These are phyloP conservation scores for Cylindroiulus punctatus DNA, from an alignment of 2,888 invertebrate species.

Conservation along the genomic window DNA sequence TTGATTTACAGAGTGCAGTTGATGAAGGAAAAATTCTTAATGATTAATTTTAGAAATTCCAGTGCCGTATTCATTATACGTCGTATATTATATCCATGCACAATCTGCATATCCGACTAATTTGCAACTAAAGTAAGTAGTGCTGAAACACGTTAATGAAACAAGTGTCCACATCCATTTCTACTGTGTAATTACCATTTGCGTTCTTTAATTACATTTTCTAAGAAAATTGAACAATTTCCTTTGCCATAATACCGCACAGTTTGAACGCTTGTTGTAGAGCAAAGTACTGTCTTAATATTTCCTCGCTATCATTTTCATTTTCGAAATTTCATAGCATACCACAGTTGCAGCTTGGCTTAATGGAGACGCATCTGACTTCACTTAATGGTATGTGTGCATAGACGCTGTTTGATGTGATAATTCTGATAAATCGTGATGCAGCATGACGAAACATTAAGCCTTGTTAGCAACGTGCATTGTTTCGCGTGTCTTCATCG, in stretches of 20 bases:
- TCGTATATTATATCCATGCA: background rate
- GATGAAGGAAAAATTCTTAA: background rate
- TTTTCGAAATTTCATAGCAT: background rate
- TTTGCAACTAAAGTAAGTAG: slow-evolving; percentile 8
- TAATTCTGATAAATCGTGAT: slow-evolving; percentile 37
- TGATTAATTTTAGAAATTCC: background rate
- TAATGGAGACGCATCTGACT: background rate
- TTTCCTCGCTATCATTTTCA: slow-evolving; percentile 16
- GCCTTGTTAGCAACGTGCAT: slow-evolving; percentile 1
- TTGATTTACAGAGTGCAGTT: too few species aligned
- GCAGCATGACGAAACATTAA: slow-evolving; percentile 36
- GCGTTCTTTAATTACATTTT: slow-evolving; percentile 35
- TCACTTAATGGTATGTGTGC: background rate
- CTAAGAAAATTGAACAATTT: slow-evolving; percentile 33
- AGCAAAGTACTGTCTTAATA: background rate
- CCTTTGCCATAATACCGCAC: background rate
- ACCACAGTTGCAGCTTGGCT: background rate
- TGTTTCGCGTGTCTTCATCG: background rate
- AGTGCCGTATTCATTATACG: background rate
- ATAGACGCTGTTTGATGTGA: slow-evolving; percentile 15
- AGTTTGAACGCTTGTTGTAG: too few species aligned
- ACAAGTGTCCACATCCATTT: background rate
- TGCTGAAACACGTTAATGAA: slow-evolving; percentile 35
- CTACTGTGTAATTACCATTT: slow-evolving; percentile 37
- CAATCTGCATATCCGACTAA: background rate